A percentile compares a stretch with the other conserved stretches of the same genome.
Evolutionary conservation across 2,113 vertebrate species (phyloP).

Genomic region (Vombatus ursinus): DNA sequence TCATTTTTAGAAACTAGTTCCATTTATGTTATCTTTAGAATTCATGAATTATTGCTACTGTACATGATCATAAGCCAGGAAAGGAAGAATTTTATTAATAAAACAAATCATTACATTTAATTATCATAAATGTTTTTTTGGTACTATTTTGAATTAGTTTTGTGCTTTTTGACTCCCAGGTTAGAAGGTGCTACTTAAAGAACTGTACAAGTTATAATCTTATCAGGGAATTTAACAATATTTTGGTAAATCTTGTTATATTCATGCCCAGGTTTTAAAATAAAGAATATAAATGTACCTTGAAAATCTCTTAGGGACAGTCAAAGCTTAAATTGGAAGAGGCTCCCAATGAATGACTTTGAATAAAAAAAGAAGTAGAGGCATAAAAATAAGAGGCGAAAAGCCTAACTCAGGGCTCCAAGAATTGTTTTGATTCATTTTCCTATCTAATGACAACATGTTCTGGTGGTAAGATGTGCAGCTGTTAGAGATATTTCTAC

Average conservation of each 20-base stretch:
- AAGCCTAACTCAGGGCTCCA: conserved; percentile 74
- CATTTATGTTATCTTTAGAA: conserved; percentile 35
- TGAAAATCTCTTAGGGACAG: conserved; percentile 8
- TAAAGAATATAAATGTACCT: not conserved
- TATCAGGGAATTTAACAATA: not conserved
- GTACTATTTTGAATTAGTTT: conserved; percentile 26
- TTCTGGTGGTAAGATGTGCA: conserved; percentile 75
- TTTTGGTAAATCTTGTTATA: conserved; percentile 18
- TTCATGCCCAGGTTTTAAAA: conserved; percentile 44
- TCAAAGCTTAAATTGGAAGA: conserved; percentile 38
- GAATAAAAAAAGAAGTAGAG: conserved; percentile 44
- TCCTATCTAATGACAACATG: conserved; percentile 75
- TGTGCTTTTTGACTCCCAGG: not conserved
- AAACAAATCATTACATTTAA: not conserved
- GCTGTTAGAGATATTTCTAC: conserved; percentile 64
- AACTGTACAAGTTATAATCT: conserved; percentile 22
- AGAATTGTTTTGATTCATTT: conserved; percentile 74
- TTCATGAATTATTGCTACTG: conserved; percentile 47
- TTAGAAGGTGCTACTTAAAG: conserved; percentile 44
- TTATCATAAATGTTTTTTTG: conserved; percentile 42
- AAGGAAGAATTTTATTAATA: conserved; percentile 34
- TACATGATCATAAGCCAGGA: not conserved
- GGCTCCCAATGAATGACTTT: not conserved
- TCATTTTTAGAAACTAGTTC: conserved; percentile 39
- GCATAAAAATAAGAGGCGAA: conserved; percentile 51